Evolutionary conservation across 2,113 vertebrate genomes (phyloP), one percentile per base, ranked within the genome.

Genomic region (Sinosuthora webbiana): DNA sequence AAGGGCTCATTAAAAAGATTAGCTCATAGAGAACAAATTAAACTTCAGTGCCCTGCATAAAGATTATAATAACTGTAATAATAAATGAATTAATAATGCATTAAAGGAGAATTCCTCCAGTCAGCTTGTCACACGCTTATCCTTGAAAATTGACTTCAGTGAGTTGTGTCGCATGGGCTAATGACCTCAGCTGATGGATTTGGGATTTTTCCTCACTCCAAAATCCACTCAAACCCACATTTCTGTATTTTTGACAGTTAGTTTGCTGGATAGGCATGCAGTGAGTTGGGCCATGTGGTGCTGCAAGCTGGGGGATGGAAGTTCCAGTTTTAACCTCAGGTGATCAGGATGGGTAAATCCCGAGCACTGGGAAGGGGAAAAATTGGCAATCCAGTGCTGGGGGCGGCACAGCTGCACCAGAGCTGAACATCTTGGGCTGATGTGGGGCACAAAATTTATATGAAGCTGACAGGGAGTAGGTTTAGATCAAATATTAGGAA

Each of bases 51-150:
- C 94, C 70, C 94, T 89, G 84, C 82, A 71, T 94, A 96, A 95
- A 97, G 94, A 95, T 97, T 94, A 93, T 95, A 96, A 95, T 94
- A 97, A 95, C 93, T 95, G 87, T 95, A 95, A 96, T 97, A 95
- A 91, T 95, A 95, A 95, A 96, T 94, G 89, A 91, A 95, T 97
- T 95, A 95, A 97, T 96, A 96, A 94, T 94, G 90, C 93, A 97
- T 96, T 94, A 94, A 90, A 83, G 55, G 73, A 89, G 74, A 95
- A 92, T 93, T 95, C 57, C 56, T 93, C 52, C 56, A 79, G 64
- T 84, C 56, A 82, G 83, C 64, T 62, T 94, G 86, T 95, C 95
- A 94, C 85, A 82, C 1, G 2, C 76, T 96, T 93, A 92, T 93
- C 94, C 88, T 89, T 83, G 93, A 84, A 92, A 96, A 96, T 89